phyloP scores from a whole-genome alignment of 2,888 invertebrate genomes.

The Ditylenchus weischeri region DNA sequence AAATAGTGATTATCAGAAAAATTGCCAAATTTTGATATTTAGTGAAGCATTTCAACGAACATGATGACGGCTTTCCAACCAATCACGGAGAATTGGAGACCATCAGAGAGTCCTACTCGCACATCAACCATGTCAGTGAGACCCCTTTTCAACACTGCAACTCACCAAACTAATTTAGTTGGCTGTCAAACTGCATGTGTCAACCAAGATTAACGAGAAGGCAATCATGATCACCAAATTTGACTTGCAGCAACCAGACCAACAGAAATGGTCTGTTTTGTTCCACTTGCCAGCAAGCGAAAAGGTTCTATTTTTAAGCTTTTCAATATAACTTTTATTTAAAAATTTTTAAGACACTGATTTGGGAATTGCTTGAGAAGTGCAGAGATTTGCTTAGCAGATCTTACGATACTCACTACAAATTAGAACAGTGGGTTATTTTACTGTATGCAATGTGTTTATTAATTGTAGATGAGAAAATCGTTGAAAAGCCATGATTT shows the following conservation, averaged over 20 bases:
- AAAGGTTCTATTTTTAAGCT: background rate
- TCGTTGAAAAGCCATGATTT: background rate
- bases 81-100: background rate
- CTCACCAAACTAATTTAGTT: conserved; percentile 1
- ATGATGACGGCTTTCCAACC: background rate
- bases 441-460: too few species aligned
- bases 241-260: conserved; percentile 28
- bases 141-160: background rate
- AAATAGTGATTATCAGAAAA: background rate
- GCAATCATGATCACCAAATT: conserved; percentile 16
- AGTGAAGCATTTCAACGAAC: conserved; percentile 6
- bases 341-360: conserved; percentile 8
- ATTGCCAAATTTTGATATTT: background rate
- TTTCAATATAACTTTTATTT: too few species aligned
- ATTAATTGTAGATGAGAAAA: too few species aligned
- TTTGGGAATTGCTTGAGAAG: conserved; percentile 40
- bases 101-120: background rate
- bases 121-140: conserved; percentile 4
- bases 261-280: conserved; percentile 36
- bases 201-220: conserved; percentile 16
- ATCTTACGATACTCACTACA: conserved; percentile 36
- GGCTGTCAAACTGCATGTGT: conserved; percentile 9
- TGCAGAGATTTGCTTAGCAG: conserved; percentile 40
- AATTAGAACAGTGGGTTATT: conserved; percentile 32
- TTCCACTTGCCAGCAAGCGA: conserved; percentile 40